phyloP scores from a whole-genome alignment of 2,888 invertebrate species.

The Drosophila mayaguana region DNA sequence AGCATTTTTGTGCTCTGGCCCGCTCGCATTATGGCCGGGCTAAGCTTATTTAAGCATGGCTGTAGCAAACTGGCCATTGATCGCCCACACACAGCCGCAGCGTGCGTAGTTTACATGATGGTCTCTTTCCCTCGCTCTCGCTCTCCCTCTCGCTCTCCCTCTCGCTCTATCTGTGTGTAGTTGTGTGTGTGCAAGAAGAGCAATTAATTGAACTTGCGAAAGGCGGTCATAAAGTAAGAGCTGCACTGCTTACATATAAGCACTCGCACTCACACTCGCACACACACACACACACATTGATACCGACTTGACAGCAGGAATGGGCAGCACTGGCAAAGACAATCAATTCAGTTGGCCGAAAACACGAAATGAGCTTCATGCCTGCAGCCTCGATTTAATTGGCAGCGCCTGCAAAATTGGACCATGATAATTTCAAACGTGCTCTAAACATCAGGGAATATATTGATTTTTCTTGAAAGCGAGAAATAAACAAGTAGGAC shows the following conservation, averaged over 20 bases:
- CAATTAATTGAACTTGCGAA: conserved; percentile 69
- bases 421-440: not conserved
- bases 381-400: conserved; percentile 24
- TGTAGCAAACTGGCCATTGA: conserved; percentile 46
- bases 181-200: conserved; percentile 33
- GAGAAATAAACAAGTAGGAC: no score
- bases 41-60: conserved; percentile 30
- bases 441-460: not conserved
- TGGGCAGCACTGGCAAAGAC: conserved; percentile 14
- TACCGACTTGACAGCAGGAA: not conserved
- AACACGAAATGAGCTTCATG: conserved; percentile 15
- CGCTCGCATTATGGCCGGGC: conserved; percentile 15
- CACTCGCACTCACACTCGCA: not conserved
- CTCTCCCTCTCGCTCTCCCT: no score
- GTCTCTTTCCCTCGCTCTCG: not conserved
- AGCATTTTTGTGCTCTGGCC: conserved; percentile 54
- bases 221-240: conserved; percentile 44
- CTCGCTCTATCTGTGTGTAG: no score
- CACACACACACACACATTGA: no score
- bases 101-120: conserved; percentile 39
- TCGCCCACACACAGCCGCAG: conserved; percentile 23
- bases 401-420: conserved; percentile 4
- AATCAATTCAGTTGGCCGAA: conserved; percentile 50
- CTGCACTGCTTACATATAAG: conserved; percentile 14
- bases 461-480: not conserved